Percentiles rank a stretch among this genome's conserved stretches.
Conservation (phyloP, 2,113 vertebrate species). For the Sylvia atricapilla region DNA sequence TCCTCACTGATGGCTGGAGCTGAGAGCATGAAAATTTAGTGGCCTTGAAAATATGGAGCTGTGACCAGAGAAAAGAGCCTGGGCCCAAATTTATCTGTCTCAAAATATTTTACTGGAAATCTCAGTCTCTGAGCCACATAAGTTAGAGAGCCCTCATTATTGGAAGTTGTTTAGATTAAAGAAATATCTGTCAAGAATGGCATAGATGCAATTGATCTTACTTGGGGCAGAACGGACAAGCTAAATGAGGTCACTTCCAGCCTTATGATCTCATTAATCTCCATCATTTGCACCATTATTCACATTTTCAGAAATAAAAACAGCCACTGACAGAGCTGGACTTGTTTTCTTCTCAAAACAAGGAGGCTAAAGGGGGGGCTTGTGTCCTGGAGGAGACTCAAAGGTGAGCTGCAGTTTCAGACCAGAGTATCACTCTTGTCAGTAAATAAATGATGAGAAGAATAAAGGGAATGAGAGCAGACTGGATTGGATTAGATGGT, state of each 20-base stretch:
- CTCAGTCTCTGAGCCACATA: not conserved
- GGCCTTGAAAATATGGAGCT: not conserved
- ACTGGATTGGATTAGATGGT: not conserved
- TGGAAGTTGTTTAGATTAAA: constrained; percentile 12
- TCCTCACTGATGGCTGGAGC: not conserved
- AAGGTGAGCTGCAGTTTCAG: not conserved
- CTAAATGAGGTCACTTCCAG: constrained; percentile 42
- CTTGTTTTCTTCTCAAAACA: not conserved
- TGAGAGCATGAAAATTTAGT: not conserved
- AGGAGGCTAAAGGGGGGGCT: not conserved
- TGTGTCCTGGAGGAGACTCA: not conserved
- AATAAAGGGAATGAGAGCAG: not conserved
- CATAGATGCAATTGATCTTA: constrained; percentile 45
- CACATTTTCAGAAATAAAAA: not conserved
- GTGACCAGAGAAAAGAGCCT: not conserved
- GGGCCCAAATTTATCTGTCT: not conserved
- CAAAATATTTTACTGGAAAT: not conserved
- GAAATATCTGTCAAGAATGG: constrained; percentile 25
- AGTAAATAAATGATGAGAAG: not conserved
- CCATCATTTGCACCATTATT: constrained; percentile 6
- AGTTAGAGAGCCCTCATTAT: not conserved
- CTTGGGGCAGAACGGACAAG: constrained; percentile 10
- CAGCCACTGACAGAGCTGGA: not conserved
- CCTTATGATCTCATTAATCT: constrained; percentile 48
- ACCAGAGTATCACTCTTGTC: not conserved